phyloP scores from a whole-genome alignment of 1,140 invertebrate species.

The Lineus longissimus region DNA sequence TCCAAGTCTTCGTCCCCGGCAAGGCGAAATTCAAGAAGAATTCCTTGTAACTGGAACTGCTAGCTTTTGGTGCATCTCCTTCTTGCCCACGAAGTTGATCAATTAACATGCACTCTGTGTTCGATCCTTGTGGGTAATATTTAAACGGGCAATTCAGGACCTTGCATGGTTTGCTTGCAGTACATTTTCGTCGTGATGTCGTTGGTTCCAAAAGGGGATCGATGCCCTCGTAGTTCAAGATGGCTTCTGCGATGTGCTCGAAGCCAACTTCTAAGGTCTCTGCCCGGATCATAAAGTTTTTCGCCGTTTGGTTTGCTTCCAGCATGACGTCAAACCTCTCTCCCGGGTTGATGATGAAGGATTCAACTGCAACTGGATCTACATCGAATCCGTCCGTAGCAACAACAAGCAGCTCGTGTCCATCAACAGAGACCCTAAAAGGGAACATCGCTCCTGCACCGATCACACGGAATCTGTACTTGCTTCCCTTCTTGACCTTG shows the following conservation, averaged over 20 bases:
- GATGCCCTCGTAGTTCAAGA: slow-evolving; percentile 74
- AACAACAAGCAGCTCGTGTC: slow-evolving; percentile 70
- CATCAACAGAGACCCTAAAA: slow-evolving; percentile 77
- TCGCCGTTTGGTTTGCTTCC: slow-evolving; percentile 65
- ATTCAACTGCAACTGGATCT: slow-evolving; percentile 69
- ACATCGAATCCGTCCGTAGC: slow-evolving; percentile 75
- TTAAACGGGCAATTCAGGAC: slow-evolving; percentile 33
- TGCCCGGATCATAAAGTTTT: slow-evolving; percentile 80
- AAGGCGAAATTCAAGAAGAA: neutral
- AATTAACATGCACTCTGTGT: slow-evolving; percentile 34
- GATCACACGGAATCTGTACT: slow-evolving; percentile 77
- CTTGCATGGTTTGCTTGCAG: neutral
- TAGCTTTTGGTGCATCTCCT: neutral
- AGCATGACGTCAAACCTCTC: slow-evolving; percentile 83
- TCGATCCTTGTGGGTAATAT: slow-evolving; percentile 62
- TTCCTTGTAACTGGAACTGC: neutral
- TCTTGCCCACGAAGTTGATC: neutral
- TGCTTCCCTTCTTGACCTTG: no score
- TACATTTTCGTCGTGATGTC: neutral
- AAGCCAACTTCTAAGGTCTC: slow-evolving; percentile 67
- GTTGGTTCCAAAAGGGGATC: slow-evolving; percentile 52
- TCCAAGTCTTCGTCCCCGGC: no score
- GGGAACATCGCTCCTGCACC: slow-evolving; percentile 84
- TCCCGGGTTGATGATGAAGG: slow-evolving; percentile 77
- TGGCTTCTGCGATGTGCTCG: no score